phyloP scores from a whole-genome alignment of 2,888 invertebrate genomes.

The Epicampocera succincta region DNA sequence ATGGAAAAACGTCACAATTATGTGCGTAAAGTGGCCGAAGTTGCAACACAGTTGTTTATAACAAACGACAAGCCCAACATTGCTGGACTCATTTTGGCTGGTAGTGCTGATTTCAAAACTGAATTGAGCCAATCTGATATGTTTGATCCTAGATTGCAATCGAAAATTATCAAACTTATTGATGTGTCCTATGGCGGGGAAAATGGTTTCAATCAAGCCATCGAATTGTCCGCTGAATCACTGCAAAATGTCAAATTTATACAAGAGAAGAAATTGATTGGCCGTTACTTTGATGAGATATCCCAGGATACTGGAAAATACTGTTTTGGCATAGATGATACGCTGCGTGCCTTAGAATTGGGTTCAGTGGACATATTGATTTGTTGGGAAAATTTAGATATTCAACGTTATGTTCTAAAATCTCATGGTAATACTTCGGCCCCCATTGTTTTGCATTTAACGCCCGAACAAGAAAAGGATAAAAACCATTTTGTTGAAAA shows the following conservation, averaged over 20 bases:
- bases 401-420: constrained; percentile 97
- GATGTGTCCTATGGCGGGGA: constrained; percentile 99
- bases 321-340: constrained; percentile 99
- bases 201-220: constrained; percentile 99
- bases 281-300: constrained; percentile 90
- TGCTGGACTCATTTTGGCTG: constrained; percentile 98
- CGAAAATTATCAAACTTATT: constrained; percentile 98
- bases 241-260: constrained; percentile 99
- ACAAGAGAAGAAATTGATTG: constrained; percentile 99
- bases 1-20: constrained; percentile 99
- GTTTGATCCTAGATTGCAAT: constrained; percentile 99
- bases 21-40: constrained; percentile 98
- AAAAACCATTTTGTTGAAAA: constrained; percentile 99
- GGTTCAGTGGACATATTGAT: constrained; percentile 99
- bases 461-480: constrained; percentile 99
- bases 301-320: constrained; percentile 98
- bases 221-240: constrained; percentile 98
- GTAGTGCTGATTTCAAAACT: constrained; percentile 99
- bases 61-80: constrained; percentile 98
- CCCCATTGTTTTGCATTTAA: constrained; percentile 94
- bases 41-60: constrained; percentile 98
- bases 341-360: constrained; percentile 96
- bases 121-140: constrained; percentile 99
- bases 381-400: constrained; percentile 99
- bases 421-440: constrained; percentile 86